Evolutionary conservation across 2,113 vertebrate species (phyloP).

Genomic region (Nothoprocta perdicaria): DNA sequence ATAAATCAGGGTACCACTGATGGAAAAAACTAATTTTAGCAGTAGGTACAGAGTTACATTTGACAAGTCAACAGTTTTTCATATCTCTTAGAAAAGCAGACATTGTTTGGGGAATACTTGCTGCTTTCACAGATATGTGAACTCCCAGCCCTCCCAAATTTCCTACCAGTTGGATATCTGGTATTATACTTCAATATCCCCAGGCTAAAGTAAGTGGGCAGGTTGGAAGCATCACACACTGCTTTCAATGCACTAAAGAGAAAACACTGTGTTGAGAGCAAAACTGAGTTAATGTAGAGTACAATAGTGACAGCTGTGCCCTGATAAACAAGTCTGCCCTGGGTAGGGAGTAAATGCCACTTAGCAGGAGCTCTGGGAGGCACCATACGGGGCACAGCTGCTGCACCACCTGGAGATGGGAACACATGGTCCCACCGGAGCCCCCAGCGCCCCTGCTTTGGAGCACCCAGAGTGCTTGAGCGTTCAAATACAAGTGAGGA

Average conservation of each 20-base stretch:
- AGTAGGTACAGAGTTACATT: too few species aligned
- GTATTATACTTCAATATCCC: neutral
- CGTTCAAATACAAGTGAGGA: neutral
- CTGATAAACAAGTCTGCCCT: neutral
- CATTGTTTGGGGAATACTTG: neutral
- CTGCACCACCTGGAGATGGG: conserved; percentile 21
- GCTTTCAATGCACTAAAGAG: neutral
- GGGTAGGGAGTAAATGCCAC: neutral
- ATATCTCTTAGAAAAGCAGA: neutral
- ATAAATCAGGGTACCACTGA: neutral
- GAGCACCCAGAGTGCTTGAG: neutral
- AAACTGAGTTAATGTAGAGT: conserved; percentile 11
- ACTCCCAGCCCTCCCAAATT: neutral
- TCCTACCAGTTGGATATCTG: neutral
- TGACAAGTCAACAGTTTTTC: neutral
- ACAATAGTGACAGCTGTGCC: conserved; percentile 37
- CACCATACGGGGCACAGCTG: neutral
- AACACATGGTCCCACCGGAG: neutral
- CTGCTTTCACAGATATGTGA: neutral
- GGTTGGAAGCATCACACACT: conserved; percentile 23
- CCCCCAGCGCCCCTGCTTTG: neutral
- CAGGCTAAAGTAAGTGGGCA: conserved; percentile 14
- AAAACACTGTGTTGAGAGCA: neutral
- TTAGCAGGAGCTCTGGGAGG: conserved; percentile 22
- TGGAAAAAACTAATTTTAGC: neutral